A percentile compares a stretch with the other conserved stretches of the same genome.
phyloP scores from a whole-genome alignment of 2,797 vertebrate species.

The Aeoliscus strigatus region DNA sequence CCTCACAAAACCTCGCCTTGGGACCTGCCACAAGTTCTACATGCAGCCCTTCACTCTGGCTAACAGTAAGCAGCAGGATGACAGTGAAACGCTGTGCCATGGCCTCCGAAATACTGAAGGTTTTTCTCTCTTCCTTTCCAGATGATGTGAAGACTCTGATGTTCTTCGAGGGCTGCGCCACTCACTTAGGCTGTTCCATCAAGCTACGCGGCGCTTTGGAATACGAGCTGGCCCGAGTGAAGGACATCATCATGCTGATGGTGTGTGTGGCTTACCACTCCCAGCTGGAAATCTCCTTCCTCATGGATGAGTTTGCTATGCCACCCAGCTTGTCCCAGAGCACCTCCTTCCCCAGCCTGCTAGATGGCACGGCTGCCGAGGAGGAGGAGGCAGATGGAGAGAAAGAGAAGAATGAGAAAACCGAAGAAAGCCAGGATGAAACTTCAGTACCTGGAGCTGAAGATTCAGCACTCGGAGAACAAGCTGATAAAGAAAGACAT shows the following conservation, averaged over 20 bases:
- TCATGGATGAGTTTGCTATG: conserved; percentile 99
- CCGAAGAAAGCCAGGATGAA: conserved; percentile 24
- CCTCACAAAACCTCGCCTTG: conserved; percentile 93
- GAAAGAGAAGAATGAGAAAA: conserved; percentile 2
- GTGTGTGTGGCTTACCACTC: conserved; percentile 97
- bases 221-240: conserved; percentile 92
- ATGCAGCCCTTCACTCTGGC: conserved; percentile 91
- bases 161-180: conserved; percentile 95
- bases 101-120: background rate
- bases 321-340: conserved; percentile 85
- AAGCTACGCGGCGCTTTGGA: conserved; percentile 90
- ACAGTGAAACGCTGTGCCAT: no score
- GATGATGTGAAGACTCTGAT: conserved; percentile 91
- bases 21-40: conserved; percentile 97
- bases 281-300: conserved; percentile 97
- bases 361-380: conserved; percentile 71
- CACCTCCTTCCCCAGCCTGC: conserved; percentile 83
- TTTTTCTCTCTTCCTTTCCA: conserved; percentile 43
- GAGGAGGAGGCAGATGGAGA: conserved; percentile 44
- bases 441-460: conserved; percentile 4
- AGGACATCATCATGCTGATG: conserved; percentile 96
- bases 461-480: conserved; percentile 1
- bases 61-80: conserved; percentile 75
- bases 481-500: conserved; percentile 59
- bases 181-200: conserved; percentile 92